A percentile compares a stretch with the other conserved stretches of the same genome.
Conservation (phyloP, 1,140 invertebrate genomes). For the Mizuhopecten yessoensis region DNA sequence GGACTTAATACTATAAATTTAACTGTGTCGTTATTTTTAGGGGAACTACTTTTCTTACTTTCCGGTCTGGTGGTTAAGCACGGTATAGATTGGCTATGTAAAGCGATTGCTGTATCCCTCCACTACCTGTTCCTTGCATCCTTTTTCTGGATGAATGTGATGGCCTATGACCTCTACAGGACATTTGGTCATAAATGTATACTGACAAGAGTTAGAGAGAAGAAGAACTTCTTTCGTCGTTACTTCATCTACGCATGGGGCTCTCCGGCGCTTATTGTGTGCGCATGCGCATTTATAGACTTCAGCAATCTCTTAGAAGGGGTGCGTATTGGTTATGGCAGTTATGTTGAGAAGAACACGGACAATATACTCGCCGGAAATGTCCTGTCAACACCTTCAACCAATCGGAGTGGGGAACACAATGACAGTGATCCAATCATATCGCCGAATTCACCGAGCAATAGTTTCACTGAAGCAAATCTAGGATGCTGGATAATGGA, state of each 20-base stretch:
- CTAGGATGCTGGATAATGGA: constrained; percentile 84
- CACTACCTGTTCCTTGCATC: constrained; percentile 86
- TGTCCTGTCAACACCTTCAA: background rate
- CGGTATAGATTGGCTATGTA: constrained; percentile 70
- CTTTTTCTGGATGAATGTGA: constrained; percentile 87
- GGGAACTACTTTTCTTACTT: constrained; percentile 84
- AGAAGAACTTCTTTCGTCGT: constrained; percentile 82
- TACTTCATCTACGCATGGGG: constrained; percentile 86
- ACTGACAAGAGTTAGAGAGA: constrained; percentile 66
- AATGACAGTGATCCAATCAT: background rate
- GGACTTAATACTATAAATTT: constrained; percentile 85
- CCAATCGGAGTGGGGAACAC: background rate
- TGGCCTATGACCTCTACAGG: constrained; percentile 86
- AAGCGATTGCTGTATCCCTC: constrained; percentile 82
- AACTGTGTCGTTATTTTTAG: constrained; percentile 83
- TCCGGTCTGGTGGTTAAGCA: constrained; percentile 65
- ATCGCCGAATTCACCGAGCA: background rate
- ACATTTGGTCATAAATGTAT: constrained; percentile 85
- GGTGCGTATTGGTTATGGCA: constrained; percentile 74
- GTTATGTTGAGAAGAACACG: background rate
- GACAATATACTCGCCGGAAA: background rate
- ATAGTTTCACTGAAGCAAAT: constrained; percentile 42
- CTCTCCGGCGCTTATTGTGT: constrained; percentile 84
- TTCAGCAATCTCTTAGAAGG: constrained; percentile 75
- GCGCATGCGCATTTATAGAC: constrained; percentile 84